A percentile compares a stretch with the other conserved stretches of the same genome.
Evolutionary conservation across 2,888 invertebrate genomes (phyloP).

Genomic region (Latrodectus elegans): DNA sequence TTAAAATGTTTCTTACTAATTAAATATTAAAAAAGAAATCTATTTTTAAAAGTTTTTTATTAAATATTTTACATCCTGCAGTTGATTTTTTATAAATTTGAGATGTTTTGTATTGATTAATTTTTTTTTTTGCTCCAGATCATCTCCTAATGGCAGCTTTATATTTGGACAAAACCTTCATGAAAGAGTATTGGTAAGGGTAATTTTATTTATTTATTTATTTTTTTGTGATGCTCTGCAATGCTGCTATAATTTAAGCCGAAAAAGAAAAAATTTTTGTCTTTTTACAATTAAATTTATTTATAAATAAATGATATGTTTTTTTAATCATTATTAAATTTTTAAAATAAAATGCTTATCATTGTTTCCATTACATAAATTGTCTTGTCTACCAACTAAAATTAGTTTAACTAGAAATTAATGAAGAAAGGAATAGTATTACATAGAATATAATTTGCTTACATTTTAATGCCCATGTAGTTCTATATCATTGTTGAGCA

Average conservation of each 20-base stretch:
- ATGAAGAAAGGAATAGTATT: no score
- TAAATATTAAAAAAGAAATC: no score
- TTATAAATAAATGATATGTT: background rate
- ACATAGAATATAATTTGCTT: no score
- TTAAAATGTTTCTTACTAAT: no score
- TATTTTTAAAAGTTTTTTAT: no score
- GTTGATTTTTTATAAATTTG: background rate
- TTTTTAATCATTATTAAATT: no score
- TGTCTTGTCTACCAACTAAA: no score
- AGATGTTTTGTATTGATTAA: background rate
- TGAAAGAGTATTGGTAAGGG: slow-evolving; percentile 82
- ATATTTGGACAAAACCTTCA: slow-evolving; percentile 94
- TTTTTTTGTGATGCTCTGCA: background rate
- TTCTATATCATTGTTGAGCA: no score
- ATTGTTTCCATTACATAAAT: no score
- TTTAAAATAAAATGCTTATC: no score
- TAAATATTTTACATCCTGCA: background rate
- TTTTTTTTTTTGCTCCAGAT: slow-evolving; percentile 14
- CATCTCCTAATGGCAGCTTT: slow-evolving; percentile 78
- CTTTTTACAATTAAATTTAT: background rate
- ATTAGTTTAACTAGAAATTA: no score
- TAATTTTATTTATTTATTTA: background rate
- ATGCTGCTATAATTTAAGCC: background rate
- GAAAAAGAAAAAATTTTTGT: background rate
- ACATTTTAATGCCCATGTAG: no score